A percentile compares a stretch with the other conserved stretches of the same genome.
Evolutionary conservation across 2,797 vertebrate genomes (phyloP).

Genomic region (Falco columbarius): DNA sequence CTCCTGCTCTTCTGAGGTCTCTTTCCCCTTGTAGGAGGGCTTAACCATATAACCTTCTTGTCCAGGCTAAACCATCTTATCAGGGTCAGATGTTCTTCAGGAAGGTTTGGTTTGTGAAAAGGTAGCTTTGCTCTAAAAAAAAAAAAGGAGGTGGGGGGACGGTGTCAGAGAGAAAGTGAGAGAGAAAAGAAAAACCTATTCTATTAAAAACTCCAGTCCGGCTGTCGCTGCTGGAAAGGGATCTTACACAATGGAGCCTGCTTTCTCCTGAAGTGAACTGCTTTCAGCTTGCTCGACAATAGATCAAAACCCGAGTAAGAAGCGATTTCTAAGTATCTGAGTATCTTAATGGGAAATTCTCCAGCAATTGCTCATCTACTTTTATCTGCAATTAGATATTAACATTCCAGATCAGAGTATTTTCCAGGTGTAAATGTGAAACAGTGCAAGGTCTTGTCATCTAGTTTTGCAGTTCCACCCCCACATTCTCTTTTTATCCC

Average conservation of each 20-base stretch:
- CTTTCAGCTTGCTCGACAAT: constrained; percentile 44
- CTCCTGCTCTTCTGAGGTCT: neutral
- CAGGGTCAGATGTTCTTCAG: neutral
- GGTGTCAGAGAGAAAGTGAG: neutral
- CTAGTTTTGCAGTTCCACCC: neutral
- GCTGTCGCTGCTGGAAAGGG: neutral
- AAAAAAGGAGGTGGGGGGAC: neutral
- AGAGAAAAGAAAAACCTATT: neutral
- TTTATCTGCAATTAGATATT: constrained; percentile 68
- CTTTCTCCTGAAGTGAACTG: neutral
- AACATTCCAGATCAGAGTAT: constrained; percentile 5
- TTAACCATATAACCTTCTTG: neutral
- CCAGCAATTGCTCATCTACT: constrained; percentile 30
- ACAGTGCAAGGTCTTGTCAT: neutral
- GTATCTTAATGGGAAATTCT: constrained; percentile 73
- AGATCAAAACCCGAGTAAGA: constrained; percentile 20
- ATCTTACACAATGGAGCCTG: neutral
- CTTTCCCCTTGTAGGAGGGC: neutral
- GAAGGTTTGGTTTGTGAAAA: neutral
- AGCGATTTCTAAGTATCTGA: constrained; percentile 27
- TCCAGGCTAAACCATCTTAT: neutral
- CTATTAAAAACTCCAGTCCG: neutral
- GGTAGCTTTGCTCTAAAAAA: neutral
- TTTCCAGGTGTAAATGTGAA: constrained; percentile 47
- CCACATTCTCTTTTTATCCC: neutral